These are phyloP conservation scores for Eublepharis macularius DNA, from an alignment of 2,113 vertebrate genomes.

Conservation along the genomic window DNA sequence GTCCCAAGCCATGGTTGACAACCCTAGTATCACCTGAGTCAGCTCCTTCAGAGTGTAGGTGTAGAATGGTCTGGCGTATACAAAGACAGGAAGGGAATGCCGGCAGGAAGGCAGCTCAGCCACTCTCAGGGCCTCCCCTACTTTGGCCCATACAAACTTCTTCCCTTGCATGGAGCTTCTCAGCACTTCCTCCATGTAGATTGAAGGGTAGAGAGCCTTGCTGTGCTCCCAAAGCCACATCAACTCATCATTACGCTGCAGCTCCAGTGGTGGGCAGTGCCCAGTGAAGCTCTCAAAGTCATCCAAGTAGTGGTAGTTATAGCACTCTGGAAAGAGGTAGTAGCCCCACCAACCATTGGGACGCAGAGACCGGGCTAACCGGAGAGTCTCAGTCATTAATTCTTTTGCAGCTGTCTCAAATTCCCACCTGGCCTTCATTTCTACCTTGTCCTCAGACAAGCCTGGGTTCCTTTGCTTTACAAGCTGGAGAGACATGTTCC, in stretches of 20 bases:
- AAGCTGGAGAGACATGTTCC: slow-evolving; percentile 68
- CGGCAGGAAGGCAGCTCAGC: slow-evolving; percentile 70
- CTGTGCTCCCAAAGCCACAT: slow-evolving; percentile 83
- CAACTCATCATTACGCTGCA: slow-evolving; percentile 76
- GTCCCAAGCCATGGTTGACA: too few relatives aligned
- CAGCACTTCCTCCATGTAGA: slow-evolving; percentile 74
- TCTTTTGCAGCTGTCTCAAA: slow-evolving; percentile 76
- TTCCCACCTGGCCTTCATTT: slow-evolving; percentile 69
- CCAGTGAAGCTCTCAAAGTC: slow-evolving; percentile 75
- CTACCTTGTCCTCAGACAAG: slow-evolving; percentile 62
- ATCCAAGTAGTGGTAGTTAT: slow-evolving; percentile 82
- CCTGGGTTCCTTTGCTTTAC: slow-evolving; percentile 66
- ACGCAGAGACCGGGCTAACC: slow-evolving; percentile 70
- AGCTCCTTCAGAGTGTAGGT: slow-evolving; percentile 55
- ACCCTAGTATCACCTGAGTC: slow-evolving; percentile 12
- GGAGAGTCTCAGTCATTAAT: slow-evolving; percentile 80
- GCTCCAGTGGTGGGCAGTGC: slow-evolving; percentile 75
- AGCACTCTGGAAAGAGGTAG: slow-evolving; percentile 86
- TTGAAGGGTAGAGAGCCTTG: slow-evolving; percentile 80
- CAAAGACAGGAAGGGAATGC: slow-evolving; percentile 77
- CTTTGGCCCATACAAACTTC: slow-evolving; percentile 75
- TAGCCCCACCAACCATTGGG: slow-evolving; percentile 83
- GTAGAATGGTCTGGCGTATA: slow-evolving; percentile 80
- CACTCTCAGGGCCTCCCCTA: slow-evolving; percentile 72
- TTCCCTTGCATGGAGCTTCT: slow-evolving; percentile 67